Evolutionary conservation across 1,140 invertebrate species (phyloP).

Genomic region (Diuraphis noxia): DNA sequence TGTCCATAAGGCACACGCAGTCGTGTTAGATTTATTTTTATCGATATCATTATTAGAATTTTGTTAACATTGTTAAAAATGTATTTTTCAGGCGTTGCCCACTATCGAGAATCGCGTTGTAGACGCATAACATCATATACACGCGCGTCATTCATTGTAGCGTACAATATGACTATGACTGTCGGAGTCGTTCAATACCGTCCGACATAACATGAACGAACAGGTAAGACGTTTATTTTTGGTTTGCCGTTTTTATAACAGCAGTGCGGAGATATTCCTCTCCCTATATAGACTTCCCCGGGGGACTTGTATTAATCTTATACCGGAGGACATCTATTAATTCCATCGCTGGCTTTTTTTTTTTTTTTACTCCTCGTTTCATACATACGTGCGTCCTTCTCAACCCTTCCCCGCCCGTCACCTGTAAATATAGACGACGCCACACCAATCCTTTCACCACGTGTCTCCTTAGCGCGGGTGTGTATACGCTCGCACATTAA

Average conservation of each 20-base stretch:
- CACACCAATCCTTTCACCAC: slow-evolving; percentile 43
- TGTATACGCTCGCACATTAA: neutral
- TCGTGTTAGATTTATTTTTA: too few relatives aligned
- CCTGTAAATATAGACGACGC: slow-evolving; percentile 40
- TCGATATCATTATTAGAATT: too few relatives aligned
- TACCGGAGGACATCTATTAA: slow-evolving; percentile 12
- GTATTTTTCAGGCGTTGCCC: neutral
- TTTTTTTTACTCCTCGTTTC: neutral
- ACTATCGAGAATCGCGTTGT: neutral
- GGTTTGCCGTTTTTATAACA: neutral
- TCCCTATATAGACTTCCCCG: neutral
- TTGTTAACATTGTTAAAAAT: neutral
- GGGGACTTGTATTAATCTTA: slow-evolving; percentile 37
- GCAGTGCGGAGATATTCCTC: neutral
- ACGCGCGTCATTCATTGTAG: neutral
- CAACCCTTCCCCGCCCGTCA: neutral
- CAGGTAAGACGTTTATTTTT: slow-evolving; percentile 31
- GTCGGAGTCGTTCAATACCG: slow-evolving; percentile 15
- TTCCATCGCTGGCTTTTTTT: neutral
- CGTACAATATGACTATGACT: neutral
- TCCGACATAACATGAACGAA: neutral
- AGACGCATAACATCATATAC: neutral
- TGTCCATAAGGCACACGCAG: too few relatives aligned
- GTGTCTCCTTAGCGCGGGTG: neutral
- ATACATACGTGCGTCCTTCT: neutral